Evolutionary conservation across 2,888 invertebrate species (phyloP), one percentile per base, ranked within the genome.

Genomic region (Dicyrtomina minuta): DNA sequence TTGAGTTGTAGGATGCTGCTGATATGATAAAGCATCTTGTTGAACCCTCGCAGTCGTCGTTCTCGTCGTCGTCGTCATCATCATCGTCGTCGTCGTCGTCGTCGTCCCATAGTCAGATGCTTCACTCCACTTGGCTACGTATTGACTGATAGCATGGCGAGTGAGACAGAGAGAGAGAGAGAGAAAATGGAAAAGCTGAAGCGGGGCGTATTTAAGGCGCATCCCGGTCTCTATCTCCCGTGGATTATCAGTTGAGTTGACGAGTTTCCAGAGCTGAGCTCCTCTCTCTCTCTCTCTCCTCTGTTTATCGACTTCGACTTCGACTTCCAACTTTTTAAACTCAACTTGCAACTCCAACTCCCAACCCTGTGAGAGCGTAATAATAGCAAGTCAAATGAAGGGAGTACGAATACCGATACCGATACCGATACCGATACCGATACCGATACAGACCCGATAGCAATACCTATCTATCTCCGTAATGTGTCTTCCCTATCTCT

Each of bases 161-260:
- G n/a, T n/a, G n/a, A n/a, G 46, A 27, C 33, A 53, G 53, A 24
- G 53, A 53, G 56, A 12, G 26, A 56, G 56, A 56, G n/a, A 56
- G 26, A 58, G 58, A 58, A 58, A 58, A 41, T 58, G 58, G 58
- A 58, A 58, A 58, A 39, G 39, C 39, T 58, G 39, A 58, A 58
- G 33, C 58, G 58, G 58, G 58, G 39, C 58, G 58, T 58, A 58
- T 41, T 51, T 41, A 41, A 51, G 22, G 51, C 51, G 51, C 22
- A 33, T 51, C 62, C 24, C 6, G 17, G 49, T 46, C 58, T 66
- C 56, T 56, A 43, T 26, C 46, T 56, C 53, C 43, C 66, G 58
- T 55, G 43, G 73, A 75, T 71, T 74, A 76, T 76, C 76, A 73
- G 67, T 72, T 58, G 33, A 53, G 58, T 58, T 72, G 70, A 69